Conservation (phyloP, 1,140 invertebrate species). For the Metaphire vulgaris region DNA sequence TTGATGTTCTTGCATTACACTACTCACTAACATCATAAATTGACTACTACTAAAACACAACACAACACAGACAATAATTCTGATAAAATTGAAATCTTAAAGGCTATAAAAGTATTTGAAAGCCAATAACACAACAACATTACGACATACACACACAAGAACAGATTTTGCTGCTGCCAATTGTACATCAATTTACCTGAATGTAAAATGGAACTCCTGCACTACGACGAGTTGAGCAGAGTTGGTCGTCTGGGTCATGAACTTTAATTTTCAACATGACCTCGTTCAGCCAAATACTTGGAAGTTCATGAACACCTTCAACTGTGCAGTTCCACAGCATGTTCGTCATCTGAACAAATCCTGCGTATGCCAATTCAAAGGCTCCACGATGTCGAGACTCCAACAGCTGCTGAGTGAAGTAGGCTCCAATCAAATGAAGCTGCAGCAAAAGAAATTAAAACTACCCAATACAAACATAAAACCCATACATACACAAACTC, state of each 20-base stretch:
- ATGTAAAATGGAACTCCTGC: constrained; percentile 86
- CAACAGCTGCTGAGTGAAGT: constrained; percentile 53
- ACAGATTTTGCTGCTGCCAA: no score
- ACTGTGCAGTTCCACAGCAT: constrained; percentile 59
- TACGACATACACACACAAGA: no score
- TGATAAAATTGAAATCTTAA: no score
- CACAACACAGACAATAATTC: no score
- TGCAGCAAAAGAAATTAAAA: constrained; percentile 28
- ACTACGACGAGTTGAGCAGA: constrained; percentile 78
- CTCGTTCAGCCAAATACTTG: constrained; percentile 64
- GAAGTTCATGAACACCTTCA: constrained; percentile 59
- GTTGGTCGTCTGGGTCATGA: constrained; percentile 52
- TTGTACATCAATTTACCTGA: constrained; percentile 64
- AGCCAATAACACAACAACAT: no score
- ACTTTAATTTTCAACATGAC: constrained; percentile 59
- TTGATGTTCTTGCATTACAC: no score
- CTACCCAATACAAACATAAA: no score
- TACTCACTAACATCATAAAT: no score
- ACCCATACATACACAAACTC: no score
- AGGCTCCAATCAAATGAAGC: constrained; percentile 42
- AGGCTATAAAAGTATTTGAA: no score
- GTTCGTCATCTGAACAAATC: constrained; percentile 70
- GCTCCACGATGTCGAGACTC: constrained; percentile 87
- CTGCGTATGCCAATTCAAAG: constrained; percentile 88
- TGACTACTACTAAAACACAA: no score